Percentiles rank a stretch among this genome's conserved stretches.
phyloP scores from a whole-genome alignment of 2,797 vertebrate genomes.

The Hyperoplus immaculatus region DNA sequence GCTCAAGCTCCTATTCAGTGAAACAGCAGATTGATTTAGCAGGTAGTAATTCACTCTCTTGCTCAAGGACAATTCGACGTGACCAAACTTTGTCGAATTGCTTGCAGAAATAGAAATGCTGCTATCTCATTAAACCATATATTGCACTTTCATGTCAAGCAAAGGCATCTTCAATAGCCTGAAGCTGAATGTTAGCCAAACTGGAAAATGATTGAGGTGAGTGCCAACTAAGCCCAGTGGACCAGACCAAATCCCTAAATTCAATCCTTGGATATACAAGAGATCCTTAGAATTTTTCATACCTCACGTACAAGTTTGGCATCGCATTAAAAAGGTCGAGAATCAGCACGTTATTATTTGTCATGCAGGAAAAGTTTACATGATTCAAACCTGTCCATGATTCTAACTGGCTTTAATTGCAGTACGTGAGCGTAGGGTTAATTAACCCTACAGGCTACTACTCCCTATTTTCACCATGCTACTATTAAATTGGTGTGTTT shows the following conservation, averaged over 20 bases:
- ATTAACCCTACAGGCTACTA: neutral
- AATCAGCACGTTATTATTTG: slow-evolving; percentile 6
- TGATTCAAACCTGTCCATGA: slow-evolving; percentile 15
- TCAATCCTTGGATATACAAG: slow-evolving; percentile 29
- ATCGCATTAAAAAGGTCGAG: neutral
- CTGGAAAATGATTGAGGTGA: slow-evolving; percentile 17
- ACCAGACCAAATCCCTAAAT: slow-evolving; percentile 37
- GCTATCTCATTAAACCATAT: slow-evolving; percentile 20
- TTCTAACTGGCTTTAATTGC: slow-evolving; percentile 12
- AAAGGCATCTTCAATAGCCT: slow-evolving; percentile 30
- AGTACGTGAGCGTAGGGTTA: neutral
- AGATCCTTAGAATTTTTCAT: slow-evolving; percentile 21
- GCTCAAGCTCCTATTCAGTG: slow-evolving; percentile 1
- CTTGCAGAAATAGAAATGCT: slow-evolving; percentile 13
- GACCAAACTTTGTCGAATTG: slow-evolving; percentile 6
- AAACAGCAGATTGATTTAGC: slow-evolving; percentile 24
- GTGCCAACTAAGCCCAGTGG: slow-evolving; percentile 21
- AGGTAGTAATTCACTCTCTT: slow-evolving; percentile 30
- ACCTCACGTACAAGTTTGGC: slow-evolving; percentile 28
- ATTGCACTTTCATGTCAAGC: slow-evolving; percentile 23
- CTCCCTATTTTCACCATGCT: neutral
- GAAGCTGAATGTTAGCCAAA: slow-evolving; percentile 31
- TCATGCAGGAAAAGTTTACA: slow-evolving; percentile 6
- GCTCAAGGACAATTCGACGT: slow-evolving; percentile 9
- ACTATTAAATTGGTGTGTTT: slow-evolving; percentile 14